These are phyloP conservation scores for Drosophila cardini DNA, from an alignment of 1,140 invertebrate genomes.

Conservation along the genomic window DNA sequence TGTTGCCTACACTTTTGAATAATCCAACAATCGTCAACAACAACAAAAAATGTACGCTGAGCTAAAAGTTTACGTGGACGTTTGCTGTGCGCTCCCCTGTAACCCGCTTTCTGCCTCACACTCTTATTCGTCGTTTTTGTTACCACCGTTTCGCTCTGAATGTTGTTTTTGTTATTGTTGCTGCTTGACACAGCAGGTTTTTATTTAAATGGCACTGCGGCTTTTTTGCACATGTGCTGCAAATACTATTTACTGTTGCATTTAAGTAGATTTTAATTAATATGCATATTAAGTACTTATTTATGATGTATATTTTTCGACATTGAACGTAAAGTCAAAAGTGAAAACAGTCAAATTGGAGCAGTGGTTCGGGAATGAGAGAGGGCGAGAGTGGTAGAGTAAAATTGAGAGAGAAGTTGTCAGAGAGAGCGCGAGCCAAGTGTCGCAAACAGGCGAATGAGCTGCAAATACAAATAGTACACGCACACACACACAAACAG, in stretches of 20 bases:
- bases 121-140: constrained; percentile 51
- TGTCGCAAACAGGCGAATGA: constrained; percentile 34
- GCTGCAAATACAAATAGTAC: constrained; percentile 63
- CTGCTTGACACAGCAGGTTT: constrained; percentile 66
- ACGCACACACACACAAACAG: constrained; percentile 17
- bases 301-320: constrained; percentile 1
- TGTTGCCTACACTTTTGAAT: constrained; percentile 42
- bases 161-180: constrained; percentile 47
- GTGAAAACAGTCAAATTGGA: constrained; percentile 68
- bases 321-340: constrained; percentile 51
- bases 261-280: constrained; percentile 13
- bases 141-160: constrained; percentile 61
- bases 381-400: constrained; percentile 22
- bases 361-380: constrained; percentile 41
- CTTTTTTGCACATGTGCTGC: constrained; percentile 16
- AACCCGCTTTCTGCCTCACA: constrained; percentile 13
- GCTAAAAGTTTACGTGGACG: constrained; percentile 82
- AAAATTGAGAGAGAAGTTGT: constrained; percentile 20
- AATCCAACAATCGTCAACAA: constrained; percentile 34
- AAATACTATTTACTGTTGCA: constrained; percentile 18
- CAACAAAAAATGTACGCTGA: constrained; percentile 50
- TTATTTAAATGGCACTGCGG: constrained; percentile 19
- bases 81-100: constrained; percentile 51
- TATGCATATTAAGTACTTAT: constrained; percentile 1
- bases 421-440: constrained; percentile 33